Evolutionary conservation across 37 sponge, comb jelly and placozoan genomes (phyloP), one percentile per base, ranked within the genome.

Genomic region (Chondrilla cf. caribensis): DNA sequence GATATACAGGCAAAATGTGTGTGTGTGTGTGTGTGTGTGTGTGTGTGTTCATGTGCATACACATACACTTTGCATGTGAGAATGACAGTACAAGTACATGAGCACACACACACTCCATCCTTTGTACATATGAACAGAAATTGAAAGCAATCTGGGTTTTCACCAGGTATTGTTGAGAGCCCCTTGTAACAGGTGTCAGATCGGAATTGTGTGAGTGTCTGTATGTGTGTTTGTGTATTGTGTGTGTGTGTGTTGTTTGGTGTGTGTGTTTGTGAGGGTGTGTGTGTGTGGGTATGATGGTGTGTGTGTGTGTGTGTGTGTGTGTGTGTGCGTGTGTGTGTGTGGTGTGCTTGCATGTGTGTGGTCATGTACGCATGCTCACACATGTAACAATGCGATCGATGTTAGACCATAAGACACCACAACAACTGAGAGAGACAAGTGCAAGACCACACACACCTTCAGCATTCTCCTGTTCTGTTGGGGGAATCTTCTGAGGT

Each of bases 231-330:
- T 28, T 71, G 72, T 71, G 72, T 71, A 15, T 71, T 35, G 14
- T 28, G 14, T n/a, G 72, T 37, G 72, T 71, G 72, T 71, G 72
- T 71, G 72, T 71, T 28, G n/a, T n/a, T 71, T 28, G 14, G 72
- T 37, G 72, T 71, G 72, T 71, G 72, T 71, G 72, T 71, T 28
- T 71, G 72, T 71, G 72, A 32, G 72, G 14, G 72, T 71, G 72
- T 71, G 33, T 71, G 72, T 71, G 72, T 71, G 72, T 71, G 72
- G 14, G 72, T 37, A 38, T 71, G 72, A 32, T 28, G 8, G 39
- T 37, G 72, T 71, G 36, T 33, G 39, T 36, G 39, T 37, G 39
- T 71, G 72, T 36, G 22, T n/a, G 25, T 41, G 24, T 25, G 26
- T 24, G n/a, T n/a, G 72, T 71, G 72, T 71, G 33, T 71, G 72